Conservation (phyloP, 2,113 vertebrate genomes). For the Guaruba guarouba region DNA sequence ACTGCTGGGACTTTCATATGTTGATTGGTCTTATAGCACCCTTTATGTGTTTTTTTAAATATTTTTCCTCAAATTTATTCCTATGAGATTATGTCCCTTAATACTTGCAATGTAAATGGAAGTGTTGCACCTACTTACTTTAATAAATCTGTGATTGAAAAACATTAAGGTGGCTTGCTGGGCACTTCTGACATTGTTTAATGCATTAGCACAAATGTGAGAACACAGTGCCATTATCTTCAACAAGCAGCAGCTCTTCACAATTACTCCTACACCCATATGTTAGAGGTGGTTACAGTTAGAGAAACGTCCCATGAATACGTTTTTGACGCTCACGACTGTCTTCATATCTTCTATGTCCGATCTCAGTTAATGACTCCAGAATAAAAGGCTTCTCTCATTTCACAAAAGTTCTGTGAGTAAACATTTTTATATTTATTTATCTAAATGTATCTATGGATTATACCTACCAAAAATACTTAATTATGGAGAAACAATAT, state of each 20-base stretch:
- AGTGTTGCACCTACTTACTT: not conserved
- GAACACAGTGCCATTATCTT: not conserved
- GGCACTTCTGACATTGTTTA: not conserved
- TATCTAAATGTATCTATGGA: fast-evolving
- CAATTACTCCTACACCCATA: not conserved
- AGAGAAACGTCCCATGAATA: fast-evolving
- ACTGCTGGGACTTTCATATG: not conserved
- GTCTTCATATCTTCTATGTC: not conserved
- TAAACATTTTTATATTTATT: not conserved
- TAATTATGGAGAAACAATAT: not conserved
- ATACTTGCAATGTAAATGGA: not conserved
- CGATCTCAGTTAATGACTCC: not conserved
- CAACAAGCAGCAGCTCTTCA: not conserved
- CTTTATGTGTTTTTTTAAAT: not conserved
- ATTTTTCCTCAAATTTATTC: not conserved
- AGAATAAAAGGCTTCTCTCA: not conserved
- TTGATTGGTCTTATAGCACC: not conserved
- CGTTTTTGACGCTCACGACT: not conserved
- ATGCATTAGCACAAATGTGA: not conserved
- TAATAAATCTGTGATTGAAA: not conserved
- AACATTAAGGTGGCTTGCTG: not conserved
- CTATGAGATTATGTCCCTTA: not conserved
- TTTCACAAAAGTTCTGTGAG: not conserved
- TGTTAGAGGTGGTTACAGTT: not conserved
- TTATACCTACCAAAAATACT: not conserved